phyloP scores from a whole-genome alignment of 2,113 vertebrate genomes.

The Brienomyrus brachyistius region DNA sequence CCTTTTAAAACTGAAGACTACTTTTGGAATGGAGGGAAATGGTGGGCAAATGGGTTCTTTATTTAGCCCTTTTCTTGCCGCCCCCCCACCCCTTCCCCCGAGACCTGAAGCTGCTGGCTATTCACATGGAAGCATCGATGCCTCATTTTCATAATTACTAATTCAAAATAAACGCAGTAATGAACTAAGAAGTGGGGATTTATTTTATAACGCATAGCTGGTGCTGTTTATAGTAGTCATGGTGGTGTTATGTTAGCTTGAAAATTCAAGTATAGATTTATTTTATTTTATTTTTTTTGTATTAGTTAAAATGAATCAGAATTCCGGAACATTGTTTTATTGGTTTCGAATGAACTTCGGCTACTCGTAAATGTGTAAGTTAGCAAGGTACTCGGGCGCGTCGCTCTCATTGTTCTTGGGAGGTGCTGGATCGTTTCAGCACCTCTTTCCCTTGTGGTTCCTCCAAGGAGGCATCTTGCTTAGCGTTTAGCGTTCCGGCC shows the following conservation, averaged over 20 bases:
- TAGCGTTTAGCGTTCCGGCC: neutral
- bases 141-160: slow-evolving; percentile 13
- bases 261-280: neutral
- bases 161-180: neutral
- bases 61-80: slow-evolving; percentile 23
- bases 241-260: neutral
- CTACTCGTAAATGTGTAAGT: neutral
- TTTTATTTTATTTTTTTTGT: neutral
- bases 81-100: slow-evolving; percentile 25
- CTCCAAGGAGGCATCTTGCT: neutral
- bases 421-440: neutral
- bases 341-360: neutral
- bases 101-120: slow-evolving; percentile 34
- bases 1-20: slow-evolving; percentile 36
- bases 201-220: neutral
- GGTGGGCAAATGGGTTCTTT: slow-evolving; percentile 35
- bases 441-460: neutral
- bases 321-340: neutral
- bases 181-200: neutral
- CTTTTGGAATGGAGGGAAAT: slow-evolving; percentile 26
- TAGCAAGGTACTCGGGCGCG: neutral
- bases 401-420: neutral
- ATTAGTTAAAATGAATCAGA: neutral
- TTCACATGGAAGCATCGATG: slow-evolving; percentile 12
- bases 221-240: neutral